Conservation (phyloP, 2,113 vertebrate genomes). For the Pseudonaja textilis region DNA sequence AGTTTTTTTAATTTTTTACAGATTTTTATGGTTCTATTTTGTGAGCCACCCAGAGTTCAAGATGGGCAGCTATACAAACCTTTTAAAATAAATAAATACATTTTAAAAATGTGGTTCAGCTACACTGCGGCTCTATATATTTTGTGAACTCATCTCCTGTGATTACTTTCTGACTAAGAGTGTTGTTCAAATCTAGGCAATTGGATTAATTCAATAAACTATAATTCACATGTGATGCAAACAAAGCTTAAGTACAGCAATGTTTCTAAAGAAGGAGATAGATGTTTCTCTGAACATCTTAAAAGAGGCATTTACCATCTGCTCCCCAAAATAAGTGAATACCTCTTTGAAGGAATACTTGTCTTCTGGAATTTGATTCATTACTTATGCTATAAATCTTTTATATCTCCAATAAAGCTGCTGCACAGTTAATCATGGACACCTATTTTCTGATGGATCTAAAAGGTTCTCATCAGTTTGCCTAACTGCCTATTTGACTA, state of each 20-base stretch:
- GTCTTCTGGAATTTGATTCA: not conserved
- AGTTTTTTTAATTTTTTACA: not conserved
- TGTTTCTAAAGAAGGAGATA: not conserved
- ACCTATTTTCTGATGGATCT: not conserved
- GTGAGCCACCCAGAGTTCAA: not conserved
- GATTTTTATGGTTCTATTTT: not conserved
- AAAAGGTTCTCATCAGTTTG: not conserved
- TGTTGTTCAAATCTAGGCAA: not conserved
- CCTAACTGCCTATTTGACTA: not conserved
- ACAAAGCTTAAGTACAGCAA: not conserved
- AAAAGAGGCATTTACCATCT: not conserved
- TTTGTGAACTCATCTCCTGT: not conserved
- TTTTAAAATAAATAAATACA: not conserved
- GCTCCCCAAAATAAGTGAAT: not conserved
- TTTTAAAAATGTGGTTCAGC: not conserved
- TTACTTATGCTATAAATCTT: not conserved
- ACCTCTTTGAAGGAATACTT: not conserved
- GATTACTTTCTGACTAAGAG: not conserved
- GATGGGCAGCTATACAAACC: not conserved
- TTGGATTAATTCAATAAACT: not conserved
- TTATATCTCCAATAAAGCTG: not conserved
- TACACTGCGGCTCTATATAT: not conserved
- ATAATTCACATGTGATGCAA: not conserved
- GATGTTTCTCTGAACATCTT: not conserved
- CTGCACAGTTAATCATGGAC: not conserved